phyloP scores from a whole-genome alignment of 2,797 vertebrate species.

The Sternotherus odoratus region DNA sequence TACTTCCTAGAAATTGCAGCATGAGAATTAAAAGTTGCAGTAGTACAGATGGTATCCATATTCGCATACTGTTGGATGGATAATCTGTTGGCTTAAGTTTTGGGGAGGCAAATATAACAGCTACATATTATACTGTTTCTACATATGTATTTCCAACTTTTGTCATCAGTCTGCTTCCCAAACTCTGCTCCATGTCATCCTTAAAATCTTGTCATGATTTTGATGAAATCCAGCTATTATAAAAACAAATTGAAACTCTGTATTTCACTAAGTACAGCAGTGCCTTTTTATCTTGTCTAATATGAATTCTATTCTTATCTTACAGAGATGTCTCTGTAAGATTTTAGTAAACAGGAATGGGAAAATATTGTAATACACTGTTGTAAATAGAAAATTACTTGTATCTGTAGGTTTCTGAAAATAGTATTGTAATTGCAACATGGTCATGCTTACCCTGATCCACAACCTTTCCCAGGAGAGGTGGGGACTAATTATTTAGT shows the following conservation, averaged over 20 bases:
- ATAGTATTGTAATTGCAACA: neutral
- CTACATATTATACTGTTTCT: neutral
- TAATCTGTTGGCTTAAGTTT: neutral
- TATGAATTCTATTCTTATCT: neutral
- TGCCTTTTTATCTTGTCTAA: neutral
- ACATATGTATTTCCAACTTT: neutral
- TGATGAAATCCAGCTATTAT: neutral
- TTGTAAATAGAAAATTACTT: neutral
- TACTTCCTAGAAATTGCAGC: neutral
- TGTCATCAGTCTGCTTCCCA: neutral
- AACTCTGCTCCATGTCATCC: neutral
- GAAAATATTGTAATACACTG: neutral
- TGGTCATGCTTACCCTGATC: neutral
- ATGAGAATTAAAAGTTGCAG: neutral
- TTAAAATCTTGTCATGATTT: neutral
- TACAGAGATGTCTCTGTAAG: neutral
- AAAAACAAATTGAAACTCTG: neutral
- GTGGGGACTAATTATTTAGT: neutral
- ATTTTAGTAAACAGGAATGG: neutral
- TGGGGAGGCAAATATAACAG: neutral
- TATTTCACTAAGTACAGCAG: neutral
- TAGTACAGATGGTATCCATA: neutral
- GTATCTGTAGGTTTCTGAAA: neutral
- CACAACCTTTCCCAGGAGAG: neutral
- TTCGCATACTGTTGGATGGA: fast-evolving